Percentiles rank a stretch among this genome's conserved stretches.
phyloP scores from a whole-genome alignment of 2,888 invertebrate genomes.

The Diadegma fenestrale region DNA sequence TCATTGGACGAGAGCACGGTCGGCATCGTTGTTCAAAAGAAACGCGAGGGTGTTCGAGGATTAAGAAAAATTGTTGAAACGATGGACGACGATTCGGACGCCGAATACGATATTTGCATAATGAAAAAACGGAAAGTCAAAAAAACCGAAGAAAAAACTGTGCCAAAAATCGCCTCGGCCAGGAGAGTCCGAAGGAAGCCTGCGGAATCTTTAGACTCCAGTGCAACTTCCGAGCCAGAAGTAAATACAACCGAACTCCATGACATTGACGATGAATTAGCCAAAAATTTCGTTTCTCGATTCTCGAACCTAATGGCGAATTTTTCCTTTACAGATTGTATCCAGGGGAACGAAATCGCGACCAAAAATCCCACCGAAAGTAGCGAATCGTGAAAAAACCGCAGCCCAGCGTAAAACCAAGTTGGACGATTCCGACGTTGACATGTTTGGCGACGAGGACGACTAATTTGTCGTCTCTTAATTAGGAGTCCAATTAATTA shows the following conservation, averaged over 20 bases:
- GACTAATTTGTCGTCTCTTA: too few relatives aligned
- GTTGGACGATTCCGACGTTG: conserved; percentile 73
- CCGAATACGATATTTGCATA: conserved; percentile 80
- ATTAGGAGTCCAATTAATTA: too few relatives aligned
- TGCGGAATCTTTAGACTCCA: conserved; percentile 56
- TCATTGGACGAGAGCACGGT: conserved; percentile 78
- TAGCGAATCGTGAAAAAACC: conserved; percentile 26
- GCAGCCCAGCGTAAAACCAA: conserved; percentile 36
- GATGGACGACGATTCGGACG: conserved; percentile 78
- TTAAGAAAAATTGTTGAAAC: conserved; percentile 74
- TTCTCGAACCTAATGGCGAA: background rate
- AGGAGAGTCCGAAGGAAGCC: conserved; percentile 67
- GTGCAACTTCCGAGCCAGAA: conserved; percentile 76
- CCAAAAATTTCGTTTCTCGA: background rate
- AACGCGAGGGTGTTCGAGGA: conserved; percentile 75
- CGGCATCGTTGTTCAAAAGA: conserved; percentile 78
- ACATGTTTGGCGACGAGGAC: conserved; percentile 75
- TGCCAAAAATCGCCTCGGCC: conserved; percentile 31
- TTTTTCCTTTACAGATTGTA: conserved; percentile 71
- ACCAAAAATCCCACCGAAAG: conserved; percentile 59
- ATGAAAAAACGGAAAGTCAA: conserved; percentile 74
- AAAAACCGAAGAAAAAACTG: conserved; percentile 49
- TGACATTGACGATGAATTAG: background rate
- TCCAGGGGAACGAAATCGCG: conserved; percentile 76
- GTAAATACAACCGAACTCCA: conserved; percentile 67